These are phyloP conservation scores for Eretmochelys imbricata DNA, from an alignment of 2,113 vertebrate species.

Conservation along the genomic window DNA sequence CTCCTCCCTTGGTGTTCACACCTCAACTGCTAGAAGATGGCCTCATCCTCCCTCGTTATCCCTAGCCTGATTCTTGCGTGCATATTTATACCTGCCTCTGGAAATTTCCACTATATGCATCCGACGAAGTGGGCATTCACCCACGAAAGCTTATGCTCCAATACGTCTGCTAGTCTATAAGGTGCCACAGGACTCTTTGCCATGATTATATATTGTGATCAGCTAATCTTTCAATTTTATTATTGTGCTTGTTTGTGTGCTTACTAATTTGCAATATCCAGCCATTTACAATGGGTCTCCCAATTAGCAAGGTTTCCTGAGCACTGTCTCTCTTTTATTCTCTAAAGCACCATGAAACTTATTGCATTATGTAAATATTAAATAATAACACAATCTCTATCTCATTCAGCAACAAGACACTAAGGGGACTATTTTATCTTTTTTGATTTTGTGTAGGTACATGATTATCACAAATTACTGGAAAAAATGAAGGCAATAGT, in stretches of 20 bases:
- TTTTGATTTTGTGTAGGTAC: background rate
- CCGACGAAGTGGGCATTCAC: too few species aligned
- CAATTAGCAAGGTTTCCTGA: background rate
- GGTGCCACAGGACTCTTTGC: too few species aligned
- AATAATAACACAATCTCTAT: background rate
- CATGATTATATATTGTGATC: conserved; percentile 27
- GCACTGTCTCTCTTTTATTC: background rate
- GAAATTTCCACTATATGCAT: too few species aligned
- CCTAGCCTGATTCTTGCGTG: too few species aligned
- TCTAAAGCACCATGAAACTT: background rate
- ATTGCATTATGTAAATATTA: background rate
- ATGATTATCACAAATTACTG: background rate
- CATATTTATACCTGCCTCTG: too few species aligned
- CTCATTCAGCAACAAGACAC: background rate
- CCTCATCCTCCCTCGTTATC: too few species aligned
- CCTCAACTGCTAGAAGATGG: too few species aligned
- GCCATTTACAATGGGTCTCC: background rate
- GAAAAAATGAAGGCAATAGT: background rate
- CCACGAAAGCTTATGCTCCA: too few species aligned
- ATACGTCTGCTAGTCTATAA: too few species aligned
- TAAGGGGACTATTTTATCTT: background rate
- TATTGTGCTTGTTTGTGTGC: conserved; percentile 1
- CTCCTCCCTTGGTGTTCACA: too few species aligned
- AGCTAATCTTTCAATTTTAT: conserved; percentile 24
- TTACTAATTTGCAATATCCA: conserved; percentile 45